These are phyloP conservation scores for Pseudomyrmex sp. DNA, from an alignment of 1,140 invertebrate species.

Conservation along the genomic window DNA sequence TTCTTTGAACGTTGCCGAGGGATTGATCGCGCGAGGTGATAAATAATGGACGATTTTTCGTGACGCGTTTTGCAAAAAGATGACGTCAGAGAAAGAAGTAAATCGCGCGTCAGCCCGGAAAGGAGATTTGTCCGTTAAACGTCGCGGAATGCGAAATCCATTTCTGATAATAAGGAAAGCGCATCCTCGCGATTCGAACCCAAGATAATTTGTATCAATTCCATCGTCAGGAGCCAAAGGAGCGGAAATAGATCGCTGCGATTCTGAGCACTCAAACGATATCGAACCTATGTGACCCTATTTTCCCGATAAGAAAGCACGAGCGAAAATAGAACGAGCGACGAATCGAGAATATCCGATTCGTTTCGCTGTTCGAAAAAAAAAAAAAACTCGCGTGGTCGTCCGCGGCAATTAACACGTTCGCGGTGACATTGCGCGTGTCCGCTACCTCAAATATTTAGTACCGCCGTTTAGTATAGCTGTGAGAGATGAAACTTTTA, in stretches of 20 bases:
- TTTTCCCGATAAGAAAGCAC: not conserved
- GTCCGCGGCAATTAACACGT: not conserved
- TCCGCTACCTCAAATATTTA: not conserved
- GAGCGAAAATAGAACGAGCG: not conserved
- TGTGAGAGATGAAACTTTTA: not conserved
- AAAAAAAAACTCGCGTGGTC: not conserved
- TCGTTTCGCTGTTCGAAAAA: too few species aligned
- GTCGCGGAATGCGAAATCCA: not conserved
- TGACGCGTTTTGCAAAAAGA: not conserved
- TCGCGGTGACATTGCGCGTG: not conserved
- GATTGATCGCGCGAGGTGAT: conserved; percentile 24
- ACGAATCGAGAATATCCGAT: too few species aligned
- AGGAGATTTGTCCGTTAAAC: not conserved
- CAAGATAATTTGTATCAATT: not conserved
- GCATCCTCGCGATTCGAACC: not conserved
- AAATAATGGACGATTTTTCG: not conserved
- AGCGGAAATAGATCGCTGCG: conserved; percentile 22
- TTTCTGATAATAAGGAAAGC: not conserved
- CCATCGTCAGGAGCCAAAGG: not conserved
- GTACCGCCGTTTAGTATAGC: not conserved
- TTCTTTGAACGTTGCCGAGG: conserved; percentile 21
- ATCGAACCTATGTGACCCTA: not conserved
- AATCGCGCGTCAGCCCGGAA: not conserved
- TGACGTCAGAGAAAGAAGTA: not conserved
- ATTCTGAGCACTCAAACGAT: not conserved